Evolutionary conservation across 2,113 vertebrate genomes (phyloP).

Genomic region (Cariama cristata): DNA sequence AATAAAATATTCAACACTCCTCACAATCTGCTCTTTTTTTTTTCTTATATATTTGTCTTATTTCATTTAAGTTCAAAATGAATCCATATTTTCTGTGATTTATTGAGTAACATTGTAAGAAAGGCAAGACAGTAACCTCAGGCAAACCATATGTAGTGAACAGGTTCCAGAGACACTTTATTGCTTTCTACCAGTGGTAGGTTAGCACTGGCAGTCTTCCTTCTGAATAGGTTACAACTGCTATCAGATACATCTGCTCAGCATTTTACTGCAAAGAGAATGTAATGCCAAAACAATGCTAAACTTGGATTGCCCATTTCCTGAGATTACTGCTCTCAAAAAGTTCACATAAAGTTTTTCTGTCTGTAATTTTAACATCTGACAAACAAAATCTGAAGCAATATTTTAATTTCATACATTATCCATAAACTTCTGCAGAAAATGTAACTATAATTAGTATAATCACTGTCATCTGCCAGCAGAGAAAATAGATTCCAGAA

Average conservation of each 20-base stretch:
- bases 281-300: slow-evolving; percentile 48
- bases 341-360: slow-evolving; percentile 39
- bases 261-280: slow-evolving; percentile 20
- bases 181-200: slow-evolving; percentile 38
- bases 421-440: slow-evolving; percentile 24
- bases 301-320: slow-evolving; percentile 44
- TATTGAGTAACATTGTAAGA: slow-evolving; percentile 30
- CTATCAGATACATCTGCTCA: slow-evolving; percentile 67
- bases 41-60: background rate
- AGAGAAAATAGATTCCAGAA: slow-evolving; percentile 22
- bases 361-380: slow-evolving; percentile 27
- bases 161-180: slow-evolving; percentile 59
- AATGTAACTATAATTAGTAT: slow-evolving; percentile 24
- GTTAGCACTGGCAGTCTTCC: slow-evolving; percentile 39
- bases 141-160: slow-evolving; percentile 60
- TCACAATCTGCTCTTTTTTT: background rate
- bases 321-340: slow-evolving; percentile 38
- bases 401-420: slow-evolving; percentile 49
- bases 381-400: slow-evolving; percentile 17
- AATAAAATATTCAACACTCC: background rate
- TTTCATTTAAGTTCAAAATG: slow-evolving; percentile 11
- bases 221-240: slow-evolving; percentile 46
- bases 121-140: slow-evolving; percentile 61
- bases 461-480: slow-evolving; percentile 23
- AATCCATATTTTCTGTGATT: slow-evolving; percentile 56